Conservation (phyloP, 2,113 vertebrate species). For the Tachysurus vachellii region DNA sequence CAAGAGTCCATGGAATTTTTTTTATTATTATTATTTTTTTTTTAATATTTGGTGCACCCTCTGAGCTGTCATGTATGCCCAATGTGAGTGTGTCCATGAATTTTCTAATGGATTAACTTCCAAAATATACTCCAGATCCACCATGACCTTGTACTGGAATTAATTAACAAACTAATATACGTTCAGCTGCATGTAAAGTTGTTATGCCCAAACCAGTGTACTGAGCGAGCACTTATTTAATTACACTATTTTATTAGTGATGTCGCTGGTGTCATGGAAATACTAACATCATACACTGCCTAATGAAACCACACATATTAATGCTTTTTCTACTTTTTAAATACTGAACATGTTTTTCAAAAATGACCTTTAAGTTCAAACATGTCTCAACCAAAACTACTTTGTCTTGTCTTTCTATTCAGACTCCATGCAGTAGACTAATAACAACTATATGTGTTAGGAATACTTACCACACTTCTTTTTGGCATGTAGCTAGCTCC, state of each 20-base stretch:
- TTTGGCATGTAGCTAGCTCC: conserved; percentile 16
- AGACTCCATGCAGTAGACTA: conserved; percentile 13
- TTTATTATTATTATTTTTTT: background rate
- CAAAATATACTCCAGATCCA: background rate
- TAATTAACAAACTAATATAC: background rate
- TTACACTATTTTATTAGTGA: background rate
- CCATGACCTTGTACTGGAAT: background rate
- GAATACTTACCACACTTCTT: conserved; percentile 42
- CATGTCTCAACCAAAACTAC: conserved; percentile 20
- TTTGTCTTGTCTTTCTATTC: conserved; percentile 2
- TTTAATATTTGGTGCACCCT: background rate
- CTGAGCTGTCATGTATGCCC: background rate
- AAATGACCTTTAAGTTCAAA: conserved; percentile 36
- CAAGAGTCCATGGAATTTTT: background rate
- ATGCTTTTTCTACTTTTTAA: background rate
- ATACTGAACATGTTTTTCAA: conserved; percentile 18
- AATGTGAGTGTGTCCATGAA: background rate
- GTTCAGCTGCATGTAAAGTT: background rate
- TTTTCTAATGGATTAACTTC: background rate
- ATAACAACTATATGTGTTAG: conserved; percentile 34
- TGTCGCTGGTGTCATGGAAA: background rate
- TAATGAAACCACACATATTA: background rate
- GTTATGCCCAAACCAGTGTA: background rate
- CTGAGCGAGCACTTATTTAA: background rate
- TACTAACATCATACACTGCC: background rate